Conservation (phyloP, 2,797 vertebrate species). For the Rallus crepitans region DNA sequence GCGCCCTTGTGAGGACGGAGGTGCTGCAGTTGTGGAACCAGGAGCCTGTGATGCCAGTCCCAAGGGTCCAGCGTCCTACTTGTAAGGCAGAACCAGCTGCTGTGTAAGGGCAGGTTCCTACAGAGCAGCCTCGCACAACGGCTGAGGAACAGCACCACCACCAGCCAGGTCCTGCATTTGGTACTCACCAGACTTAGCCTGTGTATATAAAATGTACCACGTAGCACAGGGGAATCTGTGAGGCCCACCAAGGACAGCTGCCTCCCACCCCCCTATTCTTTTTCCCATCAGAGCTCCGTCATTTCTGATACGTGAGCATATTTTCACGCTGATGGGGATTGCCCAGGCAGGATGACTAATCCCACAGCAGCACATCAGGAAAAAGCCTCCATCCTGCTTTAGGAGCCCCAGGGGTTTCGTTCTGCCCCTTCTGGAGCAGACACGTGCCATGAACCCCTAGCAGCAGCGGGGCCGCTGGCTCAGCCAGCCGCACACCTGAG, state of each 20-base stretch:
- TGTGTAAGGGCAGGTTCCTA: neutral
- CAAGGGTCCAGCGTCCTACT: rapidly evolving
- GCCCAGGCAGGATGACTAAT: neutral
- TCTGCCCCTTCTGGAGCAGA: neutral
- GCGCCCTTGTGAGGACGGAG: neutral
- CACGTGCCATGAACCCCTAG: neutral
- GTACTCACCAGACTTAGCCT: too few relatives aligned
- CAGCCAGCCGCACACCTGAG: rapidly evolving
- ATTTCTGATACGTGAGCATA: rapidly evolving
- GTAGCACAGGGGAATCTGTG: neutral
- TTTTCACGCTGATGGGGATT: neutral
- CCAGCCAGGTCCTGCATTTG: neutral
- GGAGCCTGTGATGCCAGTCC: neutral
- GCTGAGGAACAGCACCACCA: neutral
- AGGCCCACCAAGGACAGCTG: neutral
- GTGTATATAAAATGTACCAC: neutral
- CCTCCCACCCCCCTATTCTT: neutral
- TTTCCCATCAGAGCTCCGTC: neutral
- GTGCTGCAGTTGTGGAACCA: neutral
- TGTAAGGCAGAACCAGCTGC: neutral
- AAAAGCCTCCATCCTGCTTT: neutral
- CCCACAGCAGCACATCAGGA: neutral
- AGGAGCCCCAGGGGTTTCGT: neutral
- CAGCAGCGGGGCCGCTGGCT: rapidly evolving
- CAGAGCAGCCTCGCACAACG: neutral